phyloP scores from a whole-genome alignment of 2,888 invertebrate species.

The Drosophila rubida region DNA sequence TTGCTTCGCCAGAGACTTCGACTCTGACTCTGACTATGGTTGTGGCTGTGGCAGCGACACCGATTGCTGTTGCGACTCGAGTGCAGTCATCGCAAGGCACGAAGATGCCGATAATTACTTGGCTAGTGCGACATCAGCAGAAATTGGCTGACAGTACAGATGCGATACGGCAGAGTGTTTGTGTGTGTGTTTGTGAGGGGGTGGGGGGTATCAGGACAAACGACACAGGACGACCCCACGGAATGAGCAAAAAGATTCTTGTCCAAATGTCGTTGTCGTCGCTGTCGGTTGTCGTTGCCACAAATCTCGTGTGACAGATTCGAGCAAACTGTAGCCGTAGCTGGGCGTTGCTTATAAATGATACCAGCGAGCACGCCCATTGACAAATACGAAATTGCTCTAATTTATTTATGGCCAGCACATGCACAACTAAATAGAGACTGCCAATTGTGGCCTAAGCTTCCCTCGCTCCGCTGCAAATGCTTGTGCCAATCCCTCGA shows the following conservation, averaged over 20 bases:
- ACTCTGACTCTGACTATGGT: background rate
- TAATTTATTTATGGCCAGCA: slow-evolving; percentile 72
- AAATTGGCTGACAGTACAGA: slow-evolving; percentile 64
- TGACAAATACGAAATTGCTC: slow-evolving; percentile 65
- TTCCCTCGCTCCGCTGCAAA: background rate
- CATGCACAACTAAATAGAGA: slow-evolving; percentile 42
- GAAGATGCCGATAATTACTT: slow-evolving; percentile 75
- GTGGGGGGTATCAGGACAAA: background rate
- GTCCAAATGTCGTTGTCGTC: slow-evolving; percentile 49
- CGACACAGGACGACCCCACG: slow-evolving; percentile 19
- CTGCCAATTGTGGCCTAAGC: slow-evolving; percentile 22
- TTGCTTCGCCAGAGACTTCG: slow-evolving; percentile 16
- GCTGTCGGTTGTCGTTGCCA: slow-evolving; percentile 49
- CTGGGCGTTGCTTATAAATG: slow-evolving; percentile 66
- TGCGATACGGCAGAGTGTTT: background rate
- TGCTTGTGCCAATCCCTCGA: background rate
- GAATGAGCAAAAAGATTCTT: slow-evolving; percentile 54
- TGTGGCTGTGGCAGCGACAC: background rate
- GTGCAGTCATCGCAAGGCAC: slow-evolving; percentile 47
- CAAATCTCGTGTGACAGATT: slow-evolving; percentile 73
- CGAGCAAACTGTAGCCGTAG: slow-evolving; percentile 19
- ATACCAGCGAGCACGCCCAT: slow-evolving; percentile 62
- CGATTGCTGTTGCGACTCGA: slow-evolving; percentile 4
- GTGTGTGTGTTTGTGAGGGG: no score
- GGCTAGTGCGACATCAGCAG: slow-evolving; percentile 76